Conservation (phyloP, 2,888 invertebrate species). For the Apamea epomidion region DNA sequence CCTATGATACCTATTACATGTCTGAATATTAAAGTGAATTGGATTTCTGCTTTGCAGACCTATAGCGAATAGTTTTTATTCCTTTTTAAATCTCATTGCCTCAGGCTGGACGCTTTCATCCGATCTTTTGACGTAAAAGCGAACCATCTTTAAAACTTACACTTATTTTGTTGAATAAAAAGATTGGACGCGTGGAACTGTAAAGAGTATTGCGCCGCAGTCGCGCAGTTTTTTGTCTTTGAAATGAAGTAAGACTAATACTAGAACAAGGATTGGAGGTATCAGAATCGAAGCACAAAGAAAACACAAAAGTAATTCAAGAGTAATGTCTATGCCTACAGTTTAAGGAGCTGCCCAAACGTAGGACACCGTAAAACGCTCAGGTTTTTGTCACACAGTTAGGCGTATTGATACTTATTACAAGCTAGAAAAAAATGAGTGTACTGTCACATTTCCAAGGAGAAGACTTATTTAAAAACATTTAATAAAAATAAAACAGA, state of each 20-base stretch:
- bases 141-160: slow-evolving; percentile 19
- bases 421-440: neutral
- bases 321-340: neutral
- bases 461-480: too few relatives aligned
- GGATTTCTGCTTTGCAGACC: slow-evolving; percentile 64
- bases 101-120: slow-evolving; percentile 35
- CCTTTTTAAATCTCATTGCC: slow-evolving; percentile 44
- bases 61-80: slow-evolving; percentile 62
- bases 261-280: slow-evolving; percentile 22
- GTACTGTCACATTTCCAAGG: neutral
- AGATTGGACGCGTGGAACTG: neutral
- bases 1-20: slow-evolving; percentile 57
- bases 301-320: slow-evolving; percentile 37
- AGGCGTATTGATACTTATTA: neutral
- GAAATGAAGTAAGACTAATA: slow-evolving; percentile 3
- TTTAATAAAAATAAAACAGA: too few relatives aligned
- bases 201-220: neutral
- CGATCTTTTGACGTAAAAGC: slow-evolving; percentile 29
- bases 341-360: neutral
- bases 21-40: slow-evolving; percentile 69
- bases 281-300: slow-evolving; percentile 11
- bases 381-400: neutral
- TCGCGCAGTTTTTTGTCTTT: slow-evolving; percentile 1
- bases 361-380: neutral
- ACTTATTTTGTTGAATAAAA: slow-evolving; percentile 13